Conservation (phyloP, 2,797 vertebrate genomes). For the Epinephelus awoara region DNA sequence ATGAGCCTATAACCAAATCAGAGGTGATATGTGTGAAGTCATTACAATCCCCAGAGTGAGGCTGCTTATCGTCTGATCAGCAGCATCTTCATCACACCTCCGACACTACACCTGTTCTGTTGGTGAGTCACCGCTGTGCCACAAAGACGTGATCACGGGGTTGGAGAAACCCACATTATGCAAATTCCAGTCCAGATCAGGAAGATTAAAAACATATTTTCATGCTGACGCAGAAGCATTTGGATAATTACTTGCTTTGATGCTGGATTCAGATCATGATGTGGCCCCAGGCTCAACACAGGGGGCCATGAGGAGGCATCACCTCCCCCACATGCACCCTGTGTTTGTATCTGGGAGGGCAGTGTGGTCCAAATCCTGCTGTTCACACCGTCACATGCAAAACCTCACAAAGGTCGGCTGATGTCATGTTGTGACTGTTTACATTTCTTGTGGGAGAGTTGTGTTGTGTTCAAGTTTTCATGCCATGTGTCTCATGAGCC, state of each 20-base stretch:
- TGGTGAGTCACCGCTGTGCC: slow-evolving; percentile 23
- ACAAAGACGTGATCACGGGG: background rate
- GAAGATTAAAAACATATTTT: slow-evolving; percentile 9
- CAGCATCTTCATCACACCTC: slow-evolving; percentile 13
- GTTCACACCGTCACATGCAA: background rate
- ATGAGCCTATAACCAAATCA: background rate
- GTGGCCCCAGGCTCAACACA: background rate
- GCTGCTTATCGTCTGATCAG: background rate
- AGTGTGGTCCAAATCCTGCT: background rate
- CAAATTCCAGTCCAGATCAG: slow-evolving; percentile 1
- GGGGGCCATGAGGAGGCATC: background rate
- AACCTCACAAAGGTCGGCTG: background rate
- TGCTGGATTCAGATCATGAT: background rate
- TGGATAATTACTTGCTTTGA: background rate
- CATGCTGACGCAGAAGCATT: background rate
- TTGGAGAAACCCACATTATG: slow-evolving; percentile 8
- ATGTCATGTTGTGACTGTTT: background rate
- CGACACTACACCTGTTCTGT: background rate
- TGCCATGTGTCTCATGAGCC: background rate
- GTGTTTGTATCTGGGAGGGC: background rate
- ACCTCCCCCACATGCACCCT: background rate
- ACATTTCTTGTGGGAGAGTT: background rate
- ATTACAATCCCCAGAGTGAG: background rate
- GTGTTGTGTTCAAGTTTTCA: background rate
- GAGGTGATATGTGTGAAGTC: too few species aligned